These are phyloP conservation scores for Epinotia bilunana DNA, from an alignment of 2,888 invertebrate species.

Conservation along the genomic window DNA sequence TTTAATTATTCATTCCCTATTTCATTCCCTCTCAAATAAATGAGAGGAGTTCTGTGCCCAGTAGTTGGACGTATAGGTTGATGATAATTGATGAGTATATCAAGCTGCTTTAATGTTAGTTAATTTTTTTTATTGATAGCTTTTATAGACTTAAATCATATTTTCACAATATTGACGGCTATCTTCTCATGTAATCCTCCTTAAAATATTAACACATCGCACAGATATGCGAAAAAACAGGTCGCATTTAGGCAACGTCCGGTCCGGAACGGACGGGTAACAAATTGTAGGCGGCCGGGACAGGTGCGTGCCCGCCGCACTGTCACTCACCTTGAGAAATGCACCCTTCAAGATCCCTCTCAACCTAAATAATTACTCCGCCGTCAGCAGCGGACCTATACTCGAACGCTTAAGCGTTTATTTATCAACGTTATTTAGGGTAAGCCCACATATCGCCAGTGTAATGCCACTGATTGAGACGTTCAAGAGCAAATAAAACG, in stretches of 20 bases:
- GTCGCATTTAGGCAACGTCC: conserved; percentile 28
- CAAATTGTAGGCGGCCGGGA: conserved; percentile 48
- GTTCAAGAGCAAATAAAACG: background rate
- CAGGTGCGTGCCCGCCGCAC: conserved; percentile 47
- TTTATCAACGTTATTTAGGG: conserved; percentile 4
- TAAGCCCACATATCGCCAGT: background rate
- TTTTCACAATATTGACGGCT: too few species aligned
- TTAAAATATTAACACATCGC: background rate
- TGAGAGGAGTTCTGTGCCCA: too few species aligned
- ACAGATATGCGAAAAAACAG: conserved; percentile 26
- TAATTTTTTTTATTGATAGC: too few species aligned
- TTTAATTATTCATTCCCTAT: too few species aligned
- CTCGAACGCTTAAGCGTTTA: conserved; percentile 10
- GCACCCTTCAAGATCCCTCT: conserved; percentile 48
- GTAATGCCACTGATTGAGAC: background rate
- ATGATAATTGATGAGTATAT: too few species aligned
- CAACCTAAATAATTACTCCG: conserved; percentile 50
- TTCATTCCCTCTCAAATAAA: too few species aligned
- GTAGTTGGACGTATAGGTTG: too few species aligned
- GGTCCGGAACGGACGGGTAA: conserved; percentile 46
- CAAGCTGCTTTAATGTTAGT: too few species aligned
- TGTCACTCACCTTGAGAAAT: conserved; percentile 52
- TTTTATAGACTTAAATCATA: too few species aligned
- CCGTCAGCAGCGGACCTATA: conserved; percentile 26
- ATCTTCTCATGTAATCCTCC: background rate